Percentiles rank a stretch among this genome's conserved stretches.
Conservation (phyloP, 2,113 vertebrate species). For the Ginglymostoma cirratum region DNA sequence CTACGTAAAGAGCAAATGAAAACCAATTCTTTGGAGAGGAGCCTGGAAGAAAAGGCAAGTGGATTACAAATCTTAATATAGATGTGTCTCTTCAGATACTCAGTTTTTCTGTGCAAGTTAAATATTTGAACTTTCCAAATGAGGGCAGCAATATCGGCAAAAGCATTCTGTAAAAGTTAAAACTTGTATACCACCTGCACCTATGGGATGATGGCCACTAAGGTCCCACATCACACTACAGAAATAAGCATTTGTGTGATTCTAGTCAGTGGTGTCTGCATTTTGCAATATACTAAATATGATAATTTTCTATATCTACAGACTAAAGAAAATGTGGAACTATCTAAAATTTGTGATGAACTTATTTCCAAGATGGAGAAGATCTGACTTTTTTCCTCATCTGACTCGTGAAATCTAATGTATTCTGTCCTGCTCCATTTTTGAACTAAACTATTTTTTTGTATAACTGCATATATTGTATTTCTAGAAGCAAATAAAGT, state of each 20-base stretch:
- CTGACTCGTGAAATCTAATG: slow-evolving; percentile 45
- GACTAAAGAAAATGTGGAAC: slow-evolving; percentile 68
- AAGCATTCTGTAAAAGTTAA: too few species aligned
- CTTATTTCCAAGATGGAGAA: slow-evolving; percentile 56
- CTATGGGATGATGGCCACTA: neutral
- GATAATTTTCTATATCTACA: slow-evolving; percentile 43
- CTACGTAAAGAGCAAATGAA: slow-evolving; percentile 80
- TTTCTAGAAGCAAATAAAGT: slow-evolving; percentile 39
- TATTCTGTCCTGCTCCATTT: neutral
- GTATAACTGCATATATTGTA: slow-evolving; percentile 39
- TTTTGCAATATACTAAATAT: neutral
- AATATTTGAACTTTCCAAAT: too few species aligned
- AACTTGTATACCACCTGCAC: neutral
- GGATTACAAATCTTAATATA: neutral
- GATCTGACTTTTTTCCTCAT: slow-evolving; percentile 39
- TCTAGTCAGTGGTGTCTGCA: neutral
- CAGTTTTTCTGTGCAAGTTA: too few species aligned
- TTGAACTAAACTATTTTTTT: slow-evolving; percentile 37
- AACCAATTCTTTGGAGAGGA: slow-evolving; percentile 73
- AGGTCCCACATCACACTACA: neutral
- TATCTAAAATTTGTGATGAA: slow-evolving; percentile 80
- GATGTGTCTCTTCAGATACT: neutral
- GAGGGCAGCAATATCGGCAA: too few species aligned
- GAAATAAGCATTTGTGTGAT: neutral
- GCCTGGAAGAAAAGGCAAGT: slow-evolving; percentile 78